These are phyloP conservation scores for Spilarctia lutea DNA, from an alignment of 2,888 invertebrate genomes.

Conservation along the genomic window DNA sequence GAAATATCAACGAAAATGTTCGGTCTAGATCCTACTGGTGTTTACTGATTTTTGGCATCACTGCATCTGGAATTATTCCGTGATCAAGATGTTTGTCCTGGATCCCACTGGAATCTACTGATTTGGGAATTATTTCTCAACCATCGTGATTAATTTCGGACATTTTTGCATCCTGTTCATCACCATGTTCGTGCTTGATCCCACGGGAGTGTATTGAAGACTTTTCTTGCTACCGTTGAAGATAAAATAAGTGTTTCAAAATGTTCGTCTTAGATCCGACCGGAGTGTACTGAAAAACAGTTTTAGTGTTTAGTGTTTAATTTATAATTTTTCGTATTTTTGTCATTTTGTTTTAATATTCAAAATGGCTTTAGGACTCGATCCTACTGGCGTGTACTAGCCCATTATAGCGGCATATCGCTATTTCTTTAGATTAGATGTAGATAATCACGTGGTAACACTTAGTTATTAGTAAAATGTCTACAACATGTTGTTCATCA, in stretches of 20 bases:
- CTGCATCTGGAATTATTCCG: conserved; percentile 30
- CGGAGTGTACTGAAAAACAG: conserved; percentile 65
- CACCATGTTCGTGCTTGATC: conserved; percentile 80
- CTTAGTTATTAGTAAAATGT: conserved; percentile 50
- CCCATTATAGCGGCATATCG: conserved; percentile 33
- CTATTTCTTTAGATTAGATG: conserved; percentile 34
- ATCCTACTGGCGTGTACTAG: conserved; percentile 76
- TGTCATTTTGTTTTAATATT: conserved; percentile 45
- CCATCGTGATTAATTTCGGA: conserved; percentile 29
- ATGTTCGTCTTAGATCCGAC: conserved; percentile 70
- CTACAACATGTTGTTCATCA: conserved; percentile 65
- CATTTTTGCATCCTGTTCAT: conserved; percentile 34
- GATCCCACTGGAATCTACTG: conserved; percentile 78
- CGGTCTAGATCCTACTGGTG: conserved; percentile 77
- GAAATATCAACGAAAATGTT: conserved; percentile 65
- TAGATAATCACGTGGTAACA: conserved; percentile 27
- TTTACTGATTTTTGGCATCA: conserved; percentile 65
- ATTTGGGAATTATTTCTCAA: conserved; percentile 46
- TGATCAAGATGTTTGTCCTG: conserved; percentile 62
- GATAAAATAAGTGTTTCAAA: conserved; percentile 59
- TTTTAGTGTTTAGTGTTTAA: conserved; percentile 59
- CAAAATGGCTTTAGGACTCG: conserved; percentile 71
- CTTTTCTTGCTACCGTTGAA: conserved; percentile 51
- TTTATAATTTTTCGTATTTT: conserved; percentile 45
- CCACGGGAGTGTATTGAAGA: conserved; percentile 80